phyloP scores from a whole-genome alignment of 2,888 invertebrate species.

The Pachydiplax longipennis region DNA sequence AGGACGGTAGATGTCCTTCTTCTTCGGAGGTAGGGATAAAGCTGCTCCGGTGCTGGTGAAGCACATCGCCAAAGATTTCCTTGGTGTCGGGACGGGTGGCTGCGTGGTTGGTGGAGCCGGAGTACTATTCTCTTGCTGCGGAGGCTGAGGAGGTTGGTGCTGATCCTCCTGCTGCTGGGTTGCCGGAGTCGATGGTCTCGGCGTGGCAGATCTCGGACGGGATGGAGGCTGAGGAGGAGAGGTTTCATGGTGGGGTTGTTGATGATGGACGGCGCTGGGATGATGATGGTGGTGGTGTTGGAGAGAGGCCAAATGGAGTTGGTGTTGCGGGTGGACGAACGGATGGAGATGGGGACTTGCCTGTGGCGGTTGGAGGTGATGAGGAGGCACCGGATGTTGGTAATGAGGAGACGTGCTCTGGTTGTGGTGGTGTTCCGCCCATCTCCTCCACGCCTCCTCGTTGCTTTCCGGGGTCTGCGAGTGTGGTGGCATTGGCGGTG shows the following conservation, averaged over 20 bases:
- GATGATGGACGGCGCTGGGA: not conserved
- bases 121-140: constrained; percentile 49
- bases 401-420: not conserved
- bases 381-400: constrained; percentile 27
- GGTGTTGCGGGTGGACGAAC: constrained; percentile 43
- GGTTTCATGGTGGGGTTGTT: constrained; percentile 52
- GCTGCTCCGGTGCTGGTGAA: constrained; percentile 75
- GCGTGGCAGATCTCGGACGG: constrained; percentile 52
- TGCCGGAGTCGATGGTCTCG: constrained; percentile 42
- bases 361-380: constrained; percentile 48
- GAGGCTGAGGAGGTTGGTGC: constrained; percentile 59
- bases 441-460: constrained; percentile 46
- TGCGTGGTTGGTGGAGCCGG: constrained; percentile 51
- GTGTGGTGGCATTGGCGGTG: constrained; percentile 27
- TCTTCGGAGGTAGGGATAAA: constrained; percentile 81
- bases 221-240: constrained; percentile 56
- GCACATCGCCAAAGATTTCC: constrained; percentile 82
- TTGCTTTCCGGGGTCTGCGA: constrained; percentile 23
- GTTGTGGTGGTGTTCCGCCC: constrained; percentile 45
- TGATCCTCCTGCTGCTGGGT: constrained; percentile 49
- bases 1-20: constrained; percentile 89
- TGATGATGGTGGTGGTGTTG: constrained; percentile 25
- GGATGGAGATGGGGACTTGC: constrained; percentile 38
- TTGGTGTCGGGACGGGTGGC: constrained; percentile 52
- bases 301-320: constrained; percentile 16